Conservation (phyloP, 2,888 invertebrate species). For the Zonitis immaculata region DNA sequence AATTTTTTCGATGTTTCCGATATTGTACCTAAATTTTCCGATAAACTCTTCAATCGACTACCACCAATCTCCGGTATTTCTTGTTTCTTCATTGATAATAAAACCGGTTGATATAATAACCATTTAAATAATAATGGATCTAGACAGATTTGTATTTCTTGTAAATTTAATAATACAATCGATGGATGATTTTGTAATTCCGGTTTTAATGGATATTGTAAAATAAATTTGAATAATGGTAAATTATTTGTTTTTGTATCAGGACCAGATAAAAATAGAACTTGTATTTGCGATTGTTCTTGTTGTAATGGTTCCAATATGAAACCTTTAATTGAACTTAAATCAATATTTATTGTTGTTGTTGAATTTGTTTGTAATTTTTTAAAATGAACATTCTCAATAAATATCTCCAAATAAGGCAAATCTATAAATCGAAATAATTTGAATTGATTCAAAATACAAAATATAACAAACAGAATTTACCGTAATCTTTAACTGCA, state of each 20-base stretch:
- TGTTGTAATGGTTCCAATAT: conserved; percentile 46
- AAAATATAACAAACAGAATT: conserved; percentile 10
- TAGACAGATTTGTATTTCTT: conserved; percentile 53
- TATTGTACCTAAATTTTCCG: conserved; percentile 38
- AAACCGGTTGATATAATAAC: conserved; percentile 52
- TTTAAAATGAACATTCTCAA: conserved; percentile 53
- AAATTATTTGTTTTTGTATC: conserved; percentile 42
- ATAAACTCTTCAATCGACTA: conserved; percentile 24
- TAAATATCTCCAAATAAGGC: conserved; percentile 58
- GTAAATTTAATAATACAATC: conserved; percentile 50
- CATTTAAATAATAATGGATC: conserved; percentile 64
- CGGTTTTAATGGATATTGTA: conserved; percentile 49
- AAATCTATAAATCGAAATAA: conserved; percentile 50
- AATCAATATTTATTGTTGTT: conserved; percentile 43
- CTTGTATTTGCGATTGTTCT: conserved; percentile 41
- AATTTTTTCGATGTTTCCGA: conserved; percentile 47
- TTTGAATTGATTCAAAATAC: too few relatives aligned
- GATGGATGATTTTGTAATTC: conserved; percentile 49
- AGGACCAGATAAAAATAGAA: conserved; percentile 55
- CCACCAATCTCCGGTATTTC: background rate
- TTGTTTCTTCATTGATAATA: conserved; percentile 3
- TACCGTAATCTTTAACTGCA: conserved; percentile 43
- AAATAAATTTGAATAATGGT: conserved; percentile 44
- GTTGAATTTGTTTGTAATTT: conserved; percentile 44
- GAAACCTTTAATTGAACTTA: conserved; percentile 51